These are phyloP conservation scores for Scomber colias DNA, from an alignment of 2,113 vertebrate species.

Conservation along the genomic window DNA sequence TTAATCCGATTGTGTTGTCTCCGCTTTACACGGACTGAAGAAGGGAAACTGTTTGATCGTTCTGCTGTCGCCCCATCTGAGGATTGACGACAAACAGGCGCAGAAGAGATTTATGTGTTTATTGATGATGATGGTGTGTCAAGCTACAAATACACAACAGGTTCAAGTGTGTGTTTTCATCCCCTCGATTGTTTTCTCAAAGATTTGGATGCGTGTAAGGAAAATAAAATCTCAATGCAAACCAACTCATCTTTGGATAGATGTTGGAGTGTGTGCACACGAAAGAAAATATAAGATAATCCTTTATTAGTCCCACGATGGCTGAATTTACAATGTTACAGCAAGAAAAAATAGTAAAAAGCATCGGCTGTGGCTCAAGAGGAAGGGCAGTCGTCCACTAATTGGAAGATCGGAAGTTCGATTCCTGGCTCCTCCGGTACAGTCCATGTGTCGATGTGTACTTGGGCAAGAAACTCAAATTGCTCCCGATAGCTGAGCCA, in stretches of 20 bases:
- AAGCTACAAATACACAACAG: conserved; percentile 38
- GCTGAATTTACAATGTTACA: too few relatives aligned
- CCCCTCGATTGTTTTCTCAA: conserved; percentile 25
- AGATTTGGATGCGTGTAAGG: conserved; percentile 39
- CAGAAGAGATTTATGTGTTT: conserved; percentile 3
- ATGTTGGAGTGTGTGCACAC: conserved; percentile 18
- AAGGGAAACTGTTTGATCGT: conserved; percentile 39
- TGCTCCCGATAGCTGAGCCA: too few relatives aligned
- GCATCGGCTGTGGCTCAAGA: too few relatives aligned
- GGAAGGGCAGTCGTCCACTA: too few relatives aligned
- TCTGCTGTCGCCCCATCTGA: not conserved
- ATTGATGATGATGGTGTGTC: conserved; percentile 36
- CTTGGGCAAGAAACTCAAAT: too few relatives aligned
- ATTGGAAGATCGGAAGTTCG: too few relatives aligned
- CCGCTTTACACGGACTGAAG: conserved; percentile 12
- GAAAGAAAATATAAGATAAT: conserved; percentile 15
- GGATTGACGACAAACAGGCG: conserved; percentile 2
- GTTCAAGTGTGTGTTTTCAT: conserved; percentile 14
- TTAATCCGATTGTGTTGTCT: conserved; percentile 54
- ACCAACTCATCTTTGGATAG: conserved; percentile 9
- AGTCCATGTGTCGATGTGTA: too few relatives aligned
- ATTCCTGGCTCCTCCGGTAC: too few relatives aligned
- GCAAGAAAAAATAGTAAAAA: too few relatives aligned
- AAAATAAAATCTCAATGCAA: conserved; percentile 26
- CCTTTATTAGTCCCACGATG: too few relatives aligned